These are phyloP conservation scores for Lepus oiostolus DNA, from an alignment of 2,797 vertebrate genomes.

Conservation along the genomic window DNA sequence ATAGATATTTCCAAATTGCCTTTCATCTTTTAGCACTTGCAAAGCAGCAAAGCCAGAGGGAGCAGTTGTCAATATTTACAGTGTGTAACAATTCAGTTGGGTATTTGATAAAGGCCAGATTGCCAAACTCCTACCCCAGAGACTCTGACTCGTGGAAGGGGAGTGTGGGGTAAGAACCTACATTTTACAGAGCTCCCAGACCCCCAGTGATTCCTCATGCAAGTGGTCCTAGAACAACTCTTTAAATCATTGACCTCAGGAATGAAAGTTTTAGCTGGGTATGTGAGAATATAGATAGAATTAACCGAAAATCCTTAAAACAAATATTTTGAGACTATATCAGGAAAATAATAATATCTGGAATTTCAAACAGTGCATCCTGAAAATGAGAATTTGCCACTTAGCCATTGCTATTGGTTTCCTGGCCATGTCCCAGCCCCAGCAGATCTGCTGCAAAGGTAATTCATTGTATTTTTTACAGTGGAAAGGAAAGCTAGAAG, in stretches of 20 bases:
- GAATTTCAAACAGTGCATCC: background rate
- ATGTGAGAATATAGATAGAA: background rate
- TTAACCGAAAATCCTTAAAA: background rate
- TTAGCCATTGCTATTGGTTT: background rate
- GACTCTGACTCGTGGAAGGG: fast-evolving
- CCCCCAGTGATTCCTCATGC: background rate
- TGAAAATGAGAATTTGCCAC: background rate
- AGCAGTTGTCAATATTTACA: background rate
- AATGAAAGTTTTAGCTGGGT: background rate
- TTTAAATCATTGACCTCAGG: background rate
- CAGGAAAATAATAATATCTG: background rate
- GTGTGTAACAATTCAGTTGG: background rate
- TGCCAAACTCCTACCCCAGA: background rate
- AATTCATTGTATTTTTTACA: background rate
- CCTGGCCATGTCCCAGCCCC: background rate
- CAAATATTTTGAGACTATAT: background rate
- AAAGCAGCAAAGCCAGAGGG: background rate
- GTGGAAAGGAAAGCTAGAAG: background rate
- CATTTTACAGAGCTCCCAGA: background rate
- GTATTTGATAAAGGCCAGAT: background rate
- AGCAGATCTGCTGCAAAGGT: background rate
- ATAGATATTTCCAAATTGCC: background rate
- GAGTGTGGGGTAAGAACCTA: no score
- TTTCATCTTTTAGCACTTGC: background rate
- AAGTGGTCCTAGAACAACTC: background rate